Evolutionary conservation across 2,113 vertebrate species (phyloP), one percentile per base, ranked within the genome.

Genomic region (Equus przewalskii): DNA sequence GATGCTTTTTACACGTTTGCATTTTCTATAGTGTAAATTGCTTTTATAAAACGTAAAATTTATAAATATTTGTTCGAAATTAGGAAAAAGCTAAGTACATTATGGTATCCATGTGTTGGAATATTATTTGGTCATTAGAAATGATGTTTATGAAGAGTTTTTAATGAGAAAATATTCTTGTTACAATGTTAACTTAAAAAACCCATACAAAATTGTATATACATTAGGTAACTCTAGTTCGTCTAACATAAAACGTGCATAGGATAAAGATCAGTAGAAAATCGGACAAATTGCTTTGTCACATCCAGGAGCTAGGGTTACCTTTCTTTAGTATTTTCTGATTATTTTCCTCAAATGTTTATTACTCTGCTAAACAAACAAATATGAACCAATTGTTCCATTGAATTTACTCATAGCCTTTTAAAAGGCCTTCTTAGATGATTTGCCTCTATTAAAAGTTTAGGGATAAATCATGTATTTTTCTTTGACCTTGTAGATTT

Each of bases 11-110:
- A 67, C 26, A 87, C 33, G 30, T 44, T 84, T 93, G 18, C 18
- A 60, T 79, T 84, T 88, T 85, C 65, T 21, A 46, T 49, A 62
- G 49, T 65, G 5, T 54, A 81, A 62, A 54, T 69, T 94, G 3
- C 19, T 70, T 85, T 94, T 51, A 41, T 24, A 85, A 89, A 89
- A 19, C 49, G 7, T 41, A 41, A 96, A 79, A 96, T 65, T 89
- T 79, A 76, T 49, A 92, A 84, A 58, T 82, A 13, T 70, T 79
- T 58, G 1, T 83, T 79, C n/a, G 76, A 36, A 72, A 87, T 86
- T 93, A 94, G 67, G 1, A 3, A 19, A 95, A 78, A 10, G 18
- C 6, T 90, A 78, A 89, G 16, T 44, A 93, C 73, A 36, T 60
- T 60, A 15, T 26, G 16, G 22, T 87, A 44, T 95, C 65, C 7